phyloP scores from a whole-genome alignment of 2,113 vertebrate genomes.

The Leptobrachium ailaonicum region DNA sequence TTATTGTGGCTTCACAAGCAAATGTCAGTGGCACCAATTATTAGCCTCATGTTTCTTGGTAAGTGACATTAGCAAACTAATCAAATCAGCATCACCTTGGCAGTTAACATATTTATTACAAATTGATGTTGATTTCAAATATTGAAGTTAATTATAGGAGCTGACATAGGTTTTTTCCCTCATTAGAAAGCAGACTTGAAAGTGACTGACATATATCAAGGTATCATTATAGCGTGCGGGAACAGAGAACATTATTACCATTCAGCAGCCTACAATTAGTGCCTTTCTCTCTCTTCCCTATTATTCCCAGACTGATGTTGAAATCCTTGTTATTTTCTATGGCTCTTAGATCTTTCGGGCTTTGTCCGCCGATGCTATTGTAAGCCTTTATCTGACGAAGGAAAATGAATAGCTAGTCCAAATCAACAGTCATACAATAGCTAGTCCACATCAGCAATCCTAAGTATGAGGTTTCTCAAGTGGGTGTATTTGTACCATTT shows the following conservation, averaged over 20 bases:
- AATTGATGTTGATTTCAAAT: slow-evolving; percentile 50
- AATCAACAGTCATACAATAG: no score
- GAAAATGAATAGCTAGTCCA: no score
- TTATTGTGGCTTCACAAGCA: slow-evolving; percentile 28
- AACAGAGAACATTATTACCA: slow-evolving; percentile 17
- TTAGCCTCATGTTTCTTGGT: slow-evolving; percentile 34
- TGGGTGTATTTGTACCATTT: no score
- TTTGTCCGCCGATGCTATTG: no score
- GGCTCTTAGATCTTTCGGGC: no score
- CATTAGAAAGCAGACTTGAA: slow-evolving; percentile 18
- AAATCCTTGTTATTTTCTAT: no score
- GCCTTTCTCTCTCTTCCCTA: not conserved
- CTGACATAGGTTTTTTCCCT: slow-evolving; percentile 31
- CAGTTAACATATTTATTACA: slow-evolving; percentile 50
- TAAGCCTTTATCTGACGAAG: no score
- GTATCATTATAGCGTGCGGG: slow-evolving; percentile 33
- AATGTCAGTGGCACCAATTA: slow-evolving; percentile 45
- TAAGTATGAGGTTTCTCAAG: no score
- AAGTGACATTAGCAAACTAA: slow-evolving; percentile 45
- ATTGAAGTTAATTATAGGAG: slow-evolving; percentile 51
- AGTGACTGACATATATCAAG: slow-evolving; percentile 46
- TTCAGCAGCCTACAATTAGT: slow-evolving; percentile 33
- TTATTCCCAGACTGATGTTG: no score
- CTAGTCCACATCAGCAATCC: no score
- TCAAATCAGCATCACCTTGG: slow-evolving; percentile 43